Conservation (phyloP, 2,113 vertebrate genomes). For the Oostethus manadensis region DNA sequence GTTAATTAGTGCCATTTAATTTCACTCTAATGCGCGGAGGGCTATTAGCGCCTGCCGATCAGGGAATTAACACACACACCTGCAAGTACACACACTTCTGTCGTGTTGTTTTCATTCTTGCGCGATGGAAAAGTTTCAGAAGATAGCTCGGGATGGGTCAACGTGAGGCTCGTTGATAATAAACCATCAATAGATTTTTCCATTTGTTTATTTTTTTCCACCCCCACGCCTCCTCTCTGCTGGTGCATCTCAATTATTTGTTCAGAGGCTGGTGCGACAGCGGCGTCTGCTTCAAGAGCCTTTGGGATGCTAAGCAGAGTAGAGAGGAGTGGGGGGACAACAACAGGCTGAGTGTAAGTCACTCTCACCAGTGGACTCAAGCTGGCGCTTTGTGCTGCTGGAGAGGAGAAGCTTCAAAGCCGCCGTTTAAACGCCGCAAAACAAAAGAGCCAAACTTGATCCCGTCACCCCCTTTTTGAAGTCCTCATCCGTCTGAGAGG, state of each 20-base stretch:
- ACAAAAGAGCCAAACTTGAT: slow-evolving; percentile 84
- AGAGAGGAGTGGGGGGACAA: slow-evolving; percentile 41
- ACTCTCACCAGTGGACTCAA: slow-evolving; percentile 53
- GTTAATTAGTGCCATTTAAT: slow-evolving; percentile 71
- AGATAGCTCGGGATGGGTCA: slow-evolving; percentile 37
- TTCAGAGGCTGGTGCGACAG: slow-evolving; percentile 82
- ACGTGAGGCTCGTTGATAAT: slow-evolving; percentile 60
- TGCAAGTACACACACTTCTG: slow-evolving; percentile 5
- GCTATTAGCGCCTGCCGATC: slow-evolving; percentile 69
- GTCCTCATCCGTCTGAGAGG: slow-evolving; percentile 38
- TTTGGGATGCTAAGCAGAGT: slow-evolving; percentile 90
- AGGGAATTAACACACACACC: slow-evolving; percentile 56
- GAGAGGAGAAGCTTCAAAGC: slow-evolving; percentile 92
- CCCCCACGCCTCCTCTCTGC: slow-evolving; percentile 72
- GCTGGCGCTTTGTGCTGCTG: slow-evolving; percentile 73
- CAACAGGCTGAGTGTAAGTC: slow-evolving; percentile 61
- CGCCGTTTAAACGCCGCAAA: slow-evolving; percentile 76
- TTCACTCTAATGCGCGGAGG: slow-evolving; percentile 62
- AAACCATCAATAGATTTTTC: slow-evolving; percentile 64
- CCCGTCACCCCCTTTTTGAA: slow-evolving; percentile 85
- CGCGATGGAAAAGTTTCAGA: background rate
- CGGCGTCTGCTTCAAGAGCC: slow-evolving; percentile 77
- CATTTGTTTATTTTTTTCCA: slow-evolving; percentile 67
- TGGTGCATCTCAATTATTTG: slow-evolving; percentile 91
- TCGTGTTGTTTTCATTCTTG: slow-evolving; percentile 16